Percentiles rank a stretch among this genome's conserved stretches.
Evolutionary conservation across 1,140 invertebrate genomes (phyloP).

Genomic region (Xylocopa sonorina): DNA sequence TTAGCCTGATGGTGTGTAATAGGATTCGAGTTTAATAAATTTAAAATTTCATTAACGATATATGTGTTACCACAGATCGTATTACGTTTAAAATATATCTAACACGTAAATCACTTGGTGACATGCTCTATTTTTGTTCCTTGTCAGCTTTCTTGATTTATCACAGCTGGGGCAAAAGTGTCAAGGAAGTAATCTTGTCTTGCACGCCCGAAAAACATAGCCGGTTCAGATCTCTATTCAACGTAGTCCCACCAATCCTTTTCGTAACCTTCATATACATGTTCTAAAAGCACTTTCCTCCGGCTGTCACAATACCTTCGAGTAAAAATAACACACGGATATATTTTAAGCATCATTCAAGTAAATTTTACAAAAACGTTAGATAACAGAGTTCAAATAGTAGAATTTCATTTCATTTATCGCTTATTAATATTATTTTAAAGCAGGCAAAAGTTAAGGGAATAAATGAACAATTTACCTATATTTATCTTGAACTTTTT

Average conservation of each 20-base stretch:
- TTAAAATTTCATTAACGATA: slow-evolving; percentile 64
- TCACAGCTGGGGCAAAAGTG: slow-evolving; percentile 78
- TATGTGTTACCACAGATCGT: slow-evolving; percentile 66
- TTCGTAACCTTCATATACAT: slow-evolving; percentile 99
- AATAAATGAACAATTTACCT: slow-evolving; percentile 85
- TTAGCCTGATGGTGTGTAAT: slow-evolving; percentile 57
- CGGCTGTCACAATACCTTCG: slow-evolving; percentile 98
- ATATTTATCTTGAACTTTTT: slow-evolving; percentile 99
- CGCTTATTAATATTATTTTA: no score
- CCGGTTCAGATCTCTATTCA: slow-evolving; percentile 83
- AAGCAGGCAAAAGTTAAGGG: background rate
- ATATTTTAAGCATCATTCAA: background rate
- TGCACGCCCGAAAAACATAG: slow-evolving; percentile 54
- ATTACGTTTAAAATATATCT: slow-evolving; percentile 67
- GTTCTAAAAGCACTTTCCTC: slow-evolving; percentile 95
- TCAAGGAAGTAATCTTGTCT: slow-evolving; percentile 59
- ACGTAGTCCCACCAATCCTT: slow-evolving; percentile 99
- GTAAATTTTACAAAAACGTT: no score
- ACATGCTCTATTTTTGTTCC: slow-evolving; percentile 65
- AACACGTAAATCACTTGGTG: slow-evolving; percentile 63
- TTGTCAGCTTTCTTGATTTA: slow-evolving; percentile 75
- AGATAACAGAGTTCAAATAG: no score
- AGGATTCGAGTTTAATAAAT: slow-evolving; percentile 68
- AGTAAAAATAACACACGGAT: slow-evolving; percentile 58
- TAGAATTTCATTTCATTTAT: no score